phyloP scores from a whole-genome alignment of 1,140 invertebrate species.

The Drosophila santomea region DNA sequence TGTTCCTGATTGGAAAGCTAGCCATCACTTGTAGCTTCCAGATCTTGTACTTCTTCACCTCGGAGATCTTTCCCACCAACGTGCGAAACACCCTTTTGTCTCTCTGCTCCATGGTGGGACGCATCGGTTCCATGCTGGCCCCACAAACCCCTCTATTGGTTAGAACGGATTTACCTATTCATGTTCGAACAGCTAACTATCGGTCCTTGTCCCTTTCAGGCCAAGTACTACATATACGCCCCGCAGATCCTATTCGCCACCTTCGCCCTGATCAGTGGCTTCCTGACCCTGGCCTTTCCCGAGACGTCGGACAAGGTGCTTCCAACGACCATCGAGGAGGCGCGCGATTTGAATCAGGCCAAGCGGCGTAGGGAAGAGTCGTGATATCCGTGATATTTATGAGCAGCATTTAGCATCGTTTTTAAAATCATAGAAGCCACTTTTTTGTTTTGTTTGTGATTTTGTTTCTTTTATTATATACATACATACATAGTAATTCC shows the following conservation, averaged over 20 bases:
- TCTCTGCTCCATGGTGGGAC: conserved; percentile 89
- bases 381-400: conserved; percentile 32
- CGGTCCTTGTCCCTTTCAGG: conserved; percentile 25
- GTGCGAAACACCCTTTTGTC: conserved; percentile 87
- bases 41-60: conserved; percentile 89
- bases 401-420: conserved; percentile 1
- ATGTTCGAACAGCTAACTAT: background rate
- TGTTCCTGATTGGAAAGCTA: conserved; percentile 91
- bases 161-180: background rate
- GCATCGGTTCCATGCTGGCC: conserved; percentile 88
- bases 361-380: conserved; percentile 11
- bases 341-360: conserved; percentile 84
- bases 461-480: no score
- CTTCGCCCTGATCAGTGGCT: conserved; percentile 87
- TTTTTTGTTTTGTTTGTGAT: no score
- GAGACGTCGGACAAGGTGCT: conserved; percentile 88
- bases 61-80: conserved; percentile 89
- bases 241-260: conserved; percentile 90
- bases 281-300: conserved; percentile 87
- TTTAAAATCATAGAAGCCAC: background rate
- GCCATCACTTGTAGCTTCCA: conserved; percentile 90
- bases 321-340: conserved; percentile 89
- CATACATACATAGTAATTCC: no score
- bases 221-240: conserved; percentile 85
- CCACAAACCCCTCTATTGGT: conserved; percentile 87